Conservation (phyloP, 2,888 invertebrate genomes). For the Agonopterix alstromeriana region DNA sequence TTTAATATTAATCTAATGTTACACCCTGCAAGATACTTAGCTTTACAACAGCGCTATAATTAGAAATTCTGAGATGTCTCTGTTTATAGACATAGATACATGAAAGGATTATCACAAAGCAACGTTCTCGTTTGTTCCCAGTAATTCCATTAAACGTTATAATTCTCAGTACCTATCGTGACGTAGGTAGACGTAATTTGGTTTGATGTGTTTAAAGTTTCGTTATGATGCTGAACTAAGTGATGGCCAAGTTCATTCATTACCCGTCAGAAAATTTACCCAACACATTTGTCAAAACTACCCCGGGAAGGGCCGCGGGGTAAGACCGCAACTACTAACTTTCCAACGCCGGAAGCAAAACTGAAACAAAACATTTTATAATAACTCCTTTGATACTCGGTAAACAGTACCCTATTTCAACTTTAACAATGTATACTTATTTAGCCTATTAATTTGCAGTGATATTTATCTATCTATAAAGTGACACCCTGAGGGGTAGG, state of each 20-base stretch:
- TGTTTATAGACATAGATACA: background rate
- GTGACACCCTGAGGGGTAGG: too few species aligned
- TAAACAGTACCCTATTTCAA: background rate
- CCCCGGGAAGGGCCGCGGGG: conserved; percentile 2
- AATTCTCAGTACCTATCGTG: too few species aligned
- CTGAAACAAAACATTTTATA: conserved; percentile 7
- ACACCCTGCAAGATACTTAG: too few species aligned
- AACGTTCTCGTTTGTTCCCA: background rate
- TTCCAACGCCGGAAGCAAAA: background rate
- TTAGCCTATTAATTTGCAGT: too few species aligned
- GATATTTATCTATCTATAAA: too few species aligned
- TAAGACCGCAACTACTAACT: conserved; percentile 8
- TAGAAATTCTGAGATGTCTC: too few species aligned
- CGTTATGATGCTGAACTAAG: conserved; percentile 14
- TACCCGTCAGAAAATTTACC: conserved; percentile 16
- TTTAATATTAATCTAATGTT: too few species aligned
- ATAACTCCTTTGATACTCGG: conserved; percentile 2
- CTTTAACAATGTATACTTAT: background rate
- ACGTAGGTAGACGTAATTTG: too few species aligned
- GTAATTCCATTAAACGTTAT: too few species aligned
- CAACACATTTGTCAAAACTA: conserved; percentile 21
- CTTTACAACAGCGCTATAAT: too few species aligned
- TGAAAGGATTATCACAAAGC: conserved; percentile 6
- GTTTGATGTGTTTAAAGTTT: too few species aligned
- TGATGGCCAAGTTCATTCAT: conserved; percentile 17